A percentile compares a stretch with the other conserved stretches of the same genome.
These are phyloP conservation scores for Cygnus buccinator DNA, from an alignment of 2,113 vertebrate genomes.

Conservation along the genomic window DNA sequence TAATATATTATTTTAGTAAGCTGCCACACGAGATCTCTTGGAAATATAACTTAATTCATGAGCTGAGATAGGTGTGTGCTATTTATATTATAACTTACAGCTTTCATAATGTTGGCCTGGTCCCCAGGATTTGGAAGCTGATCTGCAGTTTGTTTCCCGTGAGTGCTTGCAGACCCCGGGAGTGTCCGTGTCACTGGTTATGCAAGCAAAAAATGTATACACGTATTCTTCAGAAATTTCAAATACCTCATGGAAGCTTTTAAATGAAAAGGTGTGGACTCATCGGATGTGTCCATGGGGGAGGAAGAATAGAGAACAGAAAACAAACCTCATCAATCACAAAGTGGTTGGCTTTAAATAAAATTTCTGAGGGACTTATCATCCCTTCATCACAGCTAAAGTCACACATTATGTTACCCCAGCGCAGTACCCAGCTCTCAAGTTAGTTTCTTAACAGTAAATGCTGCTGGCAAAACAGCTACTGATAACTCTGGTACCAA, in stretches of 20 bases:
- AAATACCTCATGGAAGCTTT: not conserved
- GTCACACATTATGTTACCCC: not conserved
- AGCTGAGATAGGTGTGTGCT: slow-evolving; percentile 10
- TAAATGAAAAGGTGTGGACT: not conserved
- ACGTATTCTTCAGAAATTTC: not conserved
- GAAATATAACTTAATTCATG: slow-evolving; percentile 37
- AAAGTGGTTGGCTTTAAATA: not conserved
- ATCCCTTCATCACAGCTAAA: not conserved
- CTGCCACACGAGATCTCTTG: not conserved
- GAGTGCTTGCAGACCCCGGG: not conserved
- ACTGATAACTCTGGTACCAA: not conserved
- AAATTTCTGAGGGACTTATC: not conserved
- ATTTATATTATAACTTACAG: not conserved
- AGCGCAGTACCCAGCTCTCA: not conserved
- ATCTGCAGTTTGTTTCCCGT: not conserved
- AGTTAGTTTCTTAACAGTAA: not conserved
- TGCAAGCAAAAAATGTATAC: not conserved
- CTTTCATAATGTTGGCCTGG: not conserved
- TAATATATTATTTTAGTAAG: not conserved
- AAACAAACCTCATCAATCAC: not conserved
- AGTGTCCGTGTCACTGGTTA: not conserved
- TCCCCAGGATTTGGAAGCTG: not conserved
- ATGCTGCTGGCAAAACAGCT: not conserved
- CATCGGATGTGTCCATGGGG: not conserved
- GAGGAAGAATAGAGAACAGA: not conserved